phyloP scores from a whole-genome alignment of 1,140 invertebrate species.

The Zeugodacus cucurbitae region DNA sequence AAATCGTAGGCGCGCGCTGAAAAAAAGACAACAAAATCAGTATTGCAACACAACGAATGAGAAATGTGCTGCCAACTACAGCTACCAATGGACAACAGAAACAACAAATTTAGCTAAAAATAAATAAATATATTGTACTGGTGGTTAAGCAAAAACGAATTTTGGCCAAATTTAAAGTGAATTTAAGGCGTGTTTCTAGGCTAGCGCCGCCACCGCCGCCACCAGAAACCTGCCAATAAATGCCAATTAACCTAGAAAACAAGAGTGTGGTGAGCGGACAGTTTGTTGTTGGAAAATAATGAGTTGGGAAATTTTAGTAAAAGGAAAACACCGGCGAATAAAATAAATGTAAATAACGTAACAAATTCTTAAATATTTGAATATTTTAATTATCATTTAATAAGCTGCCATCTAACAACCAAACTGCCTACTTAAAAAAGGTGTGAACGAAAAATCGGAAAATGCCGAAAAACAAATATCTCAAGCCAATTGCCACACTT shows the following conservation, averaged over 20 bases:
- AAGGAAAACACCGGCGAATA: not conserved
- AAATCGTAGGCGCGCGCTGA: not conserved
- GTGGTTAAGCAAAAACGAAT: not conserved
- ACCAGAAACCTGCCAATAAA: slow-evolving; percentile 44
- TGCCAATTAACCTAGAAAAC: slow-evolving; percentile 45
- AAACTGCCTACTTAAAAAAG: not conserved
- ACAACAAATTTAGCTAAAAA: not conserved
- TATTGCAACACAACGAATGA: not conserved
- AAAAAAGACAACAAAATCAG: not conserved
- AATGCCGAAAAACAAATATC: no score
- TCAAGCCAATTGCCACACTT: not conserved
- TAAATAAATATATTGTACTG: not conserved
- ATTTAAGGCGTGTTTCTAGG: slow-evolving; percentile 21
- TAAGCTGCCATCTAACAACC: not conserved
- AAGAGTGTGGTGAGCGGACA: not conserved
- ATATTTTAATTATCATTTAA: not conserved
- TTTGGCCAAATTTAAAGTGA: not conserved
- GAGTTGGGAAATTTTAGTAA: not conserved
- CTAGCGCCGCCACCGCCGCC: not conserved
- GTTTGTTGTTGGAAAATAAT: not conserved
- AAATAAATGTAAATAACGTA: not conserved
- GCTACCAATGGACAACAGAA: no score
- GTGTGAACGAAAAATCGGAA: not conserved
- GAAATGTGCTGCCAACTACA: slow-evolving; percentile 2
- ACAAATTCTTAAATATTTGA: not conserved